Evolutionary conservation across 1,140 invertebrate genomes (phyloP).

Genomic region (Drosophila tani): DNA sequence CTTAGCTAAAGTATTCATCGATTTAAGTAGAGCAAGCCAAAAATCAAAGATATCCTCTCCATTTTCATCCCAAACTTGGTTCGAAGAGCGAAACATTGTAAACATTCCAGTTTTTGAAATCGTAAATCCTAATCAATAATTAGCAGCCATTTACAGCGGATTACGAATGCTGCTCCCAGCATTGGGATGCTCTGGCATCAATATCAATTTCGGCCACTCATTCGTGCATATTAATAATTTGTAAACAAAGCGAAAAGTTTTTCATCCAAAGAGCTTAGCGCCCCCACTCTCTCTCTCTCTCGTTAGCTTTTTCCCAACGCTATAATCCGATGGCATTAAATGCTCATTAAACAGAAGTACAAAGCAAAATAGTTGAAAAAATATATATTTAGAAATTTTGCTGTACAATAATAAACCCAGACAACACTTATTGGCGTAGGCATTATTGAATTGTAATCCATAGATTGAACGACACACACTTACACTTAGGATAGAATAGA

Average conservation of each 20-base stretch:
- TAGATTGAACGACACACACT: constrained; percentile 28
- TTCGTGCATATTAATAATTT: constrained; percentile 34
- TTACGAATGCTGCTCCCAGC: constrained; percentile 23
- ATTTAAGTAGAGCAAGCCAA: constrained; percentile 39
- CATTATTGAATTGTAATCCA: constrained; percentile 52
- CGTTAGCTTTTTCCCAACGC: constrained; percentile 17
- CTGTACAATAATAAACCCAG: constrained; percentile 31
- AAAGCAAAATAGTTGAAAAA: constrained; percentile 9
- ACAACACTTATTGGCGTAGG: constrained; percentile 43
- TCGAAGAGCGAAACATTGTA: constrained; percentile 5
- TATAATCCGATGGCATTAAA: constrained; percentile 57
- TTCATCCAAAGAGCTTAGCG: constrained; percentile 47
- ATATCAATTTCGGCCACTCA: constrained; percentile 38
- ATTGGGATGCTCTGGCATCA: constrained; percentile 5
- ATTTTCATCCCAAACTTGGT: not conserved
- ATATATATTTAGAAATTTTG: constrained; percentile 30
- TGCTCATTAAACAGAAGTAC: constrained; percentile 46
- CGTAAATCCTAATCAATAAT: constrained; percentile 29
- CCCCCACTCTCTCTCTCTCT: constrained; percentile 5
- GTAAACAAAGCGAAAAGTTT: constrained; percentile 53
- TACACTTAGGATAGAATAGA: constrained; percentile 20
- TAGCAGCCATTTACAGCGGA: constrained; percentile 47
- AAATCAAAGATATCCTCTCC: not conserved
- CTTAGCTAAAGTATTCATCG: constrained; percentile 8
- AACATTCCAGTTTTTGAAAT: constrained; percentile 8